phyloP scores from a whole-genome alignment of 2,113 vertebrate species.

The Pseudolaguvia tuberculata region DNA sequence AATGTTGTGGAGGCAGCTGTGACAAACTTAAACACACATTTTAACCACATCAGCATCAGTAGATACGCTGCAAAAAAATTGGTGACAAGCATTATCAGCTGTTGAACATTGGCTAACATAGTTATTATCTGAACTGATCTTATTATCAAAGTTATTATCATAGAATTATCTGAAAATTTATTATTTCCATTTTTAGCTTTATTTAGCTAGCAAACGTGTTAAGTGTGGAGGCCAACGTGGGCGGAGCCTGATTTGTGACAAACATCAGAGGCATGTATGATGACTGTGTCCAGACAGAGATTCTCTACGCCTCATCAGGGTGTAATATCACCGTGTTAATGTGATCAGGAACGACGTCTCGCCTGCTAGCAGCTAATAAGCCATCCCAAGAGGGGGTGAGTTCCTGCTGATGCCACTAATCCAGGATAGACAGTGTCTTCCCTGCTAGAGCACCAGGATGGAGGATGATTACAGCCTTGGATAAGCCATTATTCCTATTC shows the following conservation, averaged over 20 bases:
- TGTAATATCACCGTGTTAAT: slow-evolving; percentile 35
- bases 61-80: neutral
- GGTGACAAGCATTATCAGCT: neutral
- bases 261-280: slow-evolving; percentile 8
- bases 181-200: slow-evolving; percentile 10
- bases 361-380: slow-evolving; percentile 33
- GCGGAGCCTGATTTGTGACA: neutral
- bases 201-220: neutral
- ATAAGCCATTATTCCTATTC: slow-evolving; percentile 32
- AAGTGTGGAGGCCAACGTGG: too few species aligned
- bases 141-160: too few species aligned
- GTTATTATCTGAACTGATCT: too few species aligned
- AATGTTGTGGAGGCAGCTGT: slow-evolving; percentile 8
- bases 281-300: slow-evolving; percentile 30
- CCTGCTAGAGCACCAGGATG: slow-evolving; percentile 22
- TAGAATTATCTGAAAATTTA: too few species aligned
- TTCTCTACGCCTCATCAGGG: slow-evolving; percentile 41
- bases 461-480: slow-evolving; percentile 41
- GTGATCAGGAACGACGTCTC: slow-evolving; percentile 27
- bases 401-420: slow-evolving; percentile 38
- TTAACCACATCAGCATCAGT: neutral
- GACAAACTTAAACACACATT: slow-evolving; percentile 5
- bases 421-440: slow-evolving; percentile 24
- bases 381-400: slow-evolving; percentile 19
- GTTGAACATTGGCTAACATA: too few species aligned